Evolutionary conservation across 2,797 vertebrate genomes (phyloP).

Genomic region (Arctocebus calabarensis): DNA sequence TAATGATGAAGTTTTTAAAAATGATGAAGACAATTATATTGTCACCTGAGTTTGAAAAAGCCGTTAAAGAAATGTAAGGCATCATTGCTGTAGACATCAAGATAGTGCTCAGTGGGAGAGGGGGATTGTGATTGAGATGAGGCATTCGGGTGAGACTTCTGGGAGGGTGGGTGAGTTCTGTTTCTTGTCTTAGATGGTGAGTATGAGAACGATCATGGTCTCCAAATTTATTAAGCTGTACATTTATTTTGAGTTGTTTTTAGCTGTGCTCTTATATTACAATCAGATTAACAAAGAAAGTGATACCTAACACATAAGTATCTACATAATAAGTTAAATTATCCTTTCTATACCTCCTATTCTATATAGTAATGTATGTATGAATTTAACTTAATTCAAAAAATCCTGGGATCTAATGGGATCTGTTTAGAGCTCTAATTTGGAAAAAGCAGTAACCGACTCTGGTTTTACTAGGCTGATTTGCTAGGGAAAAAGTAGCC

Average conservation of each 20-base stretch:
- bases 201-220: neutral
- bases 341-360: neutral
- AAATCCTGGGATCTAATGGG: neutral
- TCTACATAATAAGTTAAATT: conserved; percentile 26
- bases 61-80: neutral
- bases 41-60: neutral
- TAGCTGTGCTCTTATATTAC: neutral
- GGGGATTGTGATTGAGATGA: neutral
- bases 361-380: neutral
- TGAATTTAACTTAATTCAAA: conserved; percentile 8
- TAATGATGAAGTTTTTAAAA: neutral
- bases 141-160: neutral
- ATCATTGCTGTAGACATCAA: neutral
- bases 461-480: conserved; percentile 23
- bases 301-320: neutral
- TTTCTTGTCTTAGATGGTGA: neutral
- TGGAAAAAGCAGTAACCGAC: neutral
- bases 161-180: neutral
- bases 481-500: neutral
- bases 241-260: conserved; percentile 35
- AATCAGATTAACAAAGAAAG: neutral
- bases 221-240: neutral
- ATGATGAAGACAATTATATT: neutral
- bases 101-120: neutral
- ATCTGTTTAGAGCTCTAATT: neutral